Evolutionary conservation across 2,797 vertebrate species (phyloP), one percentile per base, ranked within the genome.

Genomic region (Chloroceryle amazona): DNA sequence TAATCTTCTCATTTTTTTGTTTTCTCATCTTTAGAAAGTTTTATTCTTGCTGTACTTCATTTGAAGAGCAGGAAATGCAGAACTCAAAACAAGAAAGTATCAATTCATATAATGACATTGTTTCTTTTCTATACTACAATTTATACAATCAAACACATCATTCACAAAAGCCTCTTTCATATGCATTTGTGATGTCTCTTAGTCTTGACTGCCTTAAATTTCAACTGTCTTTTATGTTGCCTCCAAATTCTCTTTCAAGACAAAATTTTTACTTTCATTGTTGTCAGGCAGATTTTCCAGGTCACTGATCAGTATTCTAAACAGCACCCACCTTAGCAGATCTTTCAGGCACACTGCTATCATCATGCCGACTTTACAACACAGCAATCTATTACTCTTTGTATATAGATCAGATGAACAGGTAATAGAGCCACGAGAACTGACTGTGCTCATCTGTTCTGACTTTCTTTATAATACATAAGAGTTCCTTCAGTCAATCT

Each of bases 401-500:
- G 60, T 86, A 90, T 92, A 81, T 49, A 72, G 81, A 57, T 80
- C 37, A 89, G 76, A 61, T 65, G 37, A 86, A 76, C 37, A 61
- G 42, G 65, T 81, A 83, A 71, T 41, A 90, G 42, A 91, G 55
- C 39, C 52, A 87, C 66, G 70, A 73, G 44, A 91, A 67, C 73
- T 92, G 87, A 89, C 33, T 89, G 29, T 62, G 63, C 74, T 89
- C 65, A 44, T 94, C 81, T 81, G 17, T 91, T 89, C 67, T 71
- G 86, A 73, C 76, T 95, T 84, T 63, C 68, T 81, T 94, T 86
- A 6, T 46, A 84, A 57, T 31, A 85, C 4, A 11, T 13, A 35
- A 17, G 84, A 84, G 76, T 96, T 94, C 83, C 88, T 94, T 93
- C 76, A 94, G 83, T 94, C 78, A 71, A 89, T 71, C 60, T 49